Evolutionary conservation across 2,797 vertebrate genomes (phyloP), one percentile per base, ranked within the genome.

Genomic region (Lerista edwardsae): DNA sequence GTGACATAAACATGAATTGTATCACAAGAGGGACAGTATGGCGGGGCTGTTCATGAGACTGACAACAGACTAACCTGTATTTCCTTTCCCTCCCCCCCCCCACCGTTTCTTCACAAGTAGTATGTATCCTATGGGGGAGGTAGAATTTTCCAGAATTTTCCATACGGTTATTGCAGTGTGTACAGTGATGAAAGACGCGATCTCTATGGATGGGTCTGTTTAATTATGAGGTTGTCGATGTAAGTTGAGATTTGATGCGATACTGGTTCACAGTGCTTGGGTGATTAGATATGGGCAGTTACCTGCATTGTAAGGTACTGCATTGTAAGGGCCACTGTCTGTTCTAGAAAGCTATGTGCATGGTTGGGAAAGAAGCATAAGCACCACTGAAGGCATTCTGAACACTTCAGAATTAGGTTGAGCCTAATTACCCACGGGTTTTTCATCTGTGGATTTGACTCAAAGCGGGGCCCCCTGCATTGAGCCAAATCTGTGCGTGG

Each of bases 171-270:
- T 79, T 68, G 47, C 59, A n/a, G 25, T 6, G 8, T 25, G 11
- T 41, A 62, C 27, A 39, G 9, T 84, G 8, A 1, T 78, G 82
- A 29, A 71, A 69, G 44, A 67, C 3, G 12, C 51, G 6, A 39
- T 76, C n/a, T 62, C 21, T 17, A 29, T 72, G 72, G 44, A 7
- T 6, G 6, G 39, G 9, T 34, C 31, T n/a, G 27, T 39, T 71
- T 57, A 19, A 15, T n/a, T 41, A 6, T 80, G 36, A 74, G 84
- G 79, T 47, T 1, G n/a, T 61, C 2, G 68, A 65, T 72, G 41
- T 77, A 69, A 68, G 67, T 51, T 62, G 67, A 7, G 67, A 88
- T 72, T 59, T 44, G 80, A 89, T 80, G 84, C 88, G 91, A 86
- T n/a, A n/a, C 11, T 65, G 79, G 77, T 87, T 77, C 80, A 89